Conservation (phyloP, 2,888 invertebrate genomes). For the Micropterix aruncella region DNA sequence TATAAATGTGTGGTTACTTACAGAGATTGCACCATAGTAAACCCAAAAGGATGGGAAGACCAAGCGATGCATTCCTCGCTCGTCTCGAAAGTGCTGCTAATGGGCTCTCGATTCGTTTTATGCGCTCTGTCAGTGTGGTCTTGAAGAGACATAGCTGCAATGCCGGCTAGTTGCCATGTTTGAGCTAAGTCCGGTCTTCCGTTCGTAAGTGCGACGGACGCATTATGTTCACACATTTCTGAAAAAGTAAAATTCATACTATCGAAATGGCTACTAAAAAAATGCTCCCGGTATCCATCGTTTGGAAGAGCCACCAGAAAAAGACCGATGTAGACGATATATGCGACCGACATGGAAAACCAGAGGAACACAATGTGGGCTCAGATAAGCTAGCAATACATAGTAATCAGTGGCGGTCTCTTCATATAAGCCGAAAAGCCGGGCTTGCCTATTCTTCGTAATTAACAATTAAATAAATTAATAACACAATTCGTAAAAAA, state of each 20-base stretch:
- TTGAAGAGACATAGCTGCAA: slow-evolving; percentile 40
- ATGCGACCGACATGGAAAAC: too few species aligned
- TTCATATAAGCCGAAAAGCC: too few species aligned
- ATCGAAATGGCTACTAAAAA: background rate
- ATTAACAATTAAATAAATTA: too few species aligned
- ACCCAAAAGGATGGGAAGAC: slow-evolving; percentile 77
- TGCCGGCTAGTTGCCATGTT: slow-evolving; percentile 74
- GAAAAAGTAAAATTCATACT: slow-evolving; percentile 6
- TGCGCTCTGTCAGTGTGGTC: slow-evolving; percentile 17
- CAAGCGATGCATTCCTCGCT: slow-evolving; percentile 61
- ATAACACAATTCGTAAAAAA: too few species aligned
- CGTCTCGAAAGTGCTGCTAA: slow-evolving; percentile 18
- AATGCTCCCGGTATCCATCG: too few species aligned
- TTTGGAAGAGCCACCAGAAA: too few species aligned
- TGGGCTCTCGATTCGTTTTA: background rate
- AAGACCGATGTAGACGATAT: too few species aligned
- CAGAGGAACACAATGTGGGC: too few species aligned
- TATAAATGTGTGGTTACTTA: slow-evolving; percentile 29
- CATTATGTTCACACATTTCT: slow-evolving; percentile 72
- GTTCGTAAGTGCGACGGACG: slow-evolving; percentile 56
- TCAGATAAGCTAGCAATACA: too few species aligned
- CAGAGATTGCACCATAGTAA: slow-evolving; percentile 73
- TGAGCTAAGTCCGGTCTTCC: slow-evolving; percentile 74
- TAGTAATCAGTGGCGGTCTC: too few species aligned
- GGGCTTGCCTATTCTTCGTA: too few species aligned